phyloP scores from a whole-genome alignment of 2,113 vertebrate species.

The Corythaeola cristata region DNA sequence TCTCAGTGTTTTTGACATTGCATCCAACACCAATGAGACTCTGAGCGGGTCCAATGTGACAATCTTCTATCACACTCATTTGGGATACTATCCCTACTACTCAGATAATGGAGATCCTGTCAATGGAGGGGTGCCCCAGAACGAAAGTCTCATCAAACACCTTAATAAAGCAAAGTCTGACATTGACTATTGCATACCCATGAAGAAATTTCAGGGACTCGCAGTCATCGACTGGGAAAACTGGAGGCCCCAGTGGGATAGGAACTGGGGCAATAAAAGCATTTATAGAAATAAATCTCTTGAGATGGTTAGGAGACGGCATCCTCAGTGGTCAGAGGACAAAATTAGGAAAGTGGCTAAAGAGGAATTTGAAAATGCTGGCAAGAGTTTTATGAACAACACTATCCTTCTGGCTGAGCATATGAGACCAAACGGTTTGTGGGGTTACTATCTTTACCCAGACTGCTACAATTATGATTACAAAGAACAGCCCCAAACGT shows the following conservation, averaged over 20 bases:
- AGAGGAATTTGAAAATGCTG: conserved; percentile 86
- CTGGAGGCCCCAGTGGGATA: conserved; percentile 91
- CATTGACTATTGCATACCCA: conserved; percentile 80
- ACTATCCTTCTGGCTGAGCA: conserved; percentile 83
- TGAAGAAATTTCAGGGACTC: conserved; percentile 85
- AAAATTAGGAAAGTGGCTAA: conserved; percentile 82
- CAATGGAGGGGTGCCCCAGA: conserved; percentile 89
- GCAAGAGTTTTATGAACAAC: conserved; percentile 83
- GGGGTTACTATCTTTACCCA: conserved; percentile 93
- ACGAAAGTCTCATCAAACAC: conserved; percentile 84
- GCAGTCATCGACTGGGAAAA: conserved; percentile 92
- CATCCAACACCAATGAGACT: conserved; percentile 86
- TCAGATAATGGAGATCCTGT: conserved; percentile 75
- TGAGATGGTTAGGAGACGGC: conserved; percentile 78
- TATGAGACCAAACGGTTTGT: conserved; percentile 81
- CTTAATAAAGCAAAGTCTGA: conserved; percentile 83
- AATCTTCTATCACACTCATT: conserved; percentile 89
- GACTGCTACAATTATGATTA: conserved; percentile 94
- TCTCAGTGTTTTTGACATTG: conserved; percentile 86
- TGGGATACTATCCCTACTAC: conserved; percentile 89
- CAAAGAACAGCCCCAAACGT: conserved; percentile 79
- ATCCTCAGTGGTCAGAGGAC: conserved; percentile 86
- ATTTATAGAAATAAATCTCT: conserved; percentile 88
- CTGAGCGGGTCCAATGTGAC: conserved; percentile 86
- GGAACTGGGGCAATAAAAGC: conserved; percentile 88